Base-by-base conservation (phyloP, 2,888 invertebrate genomes). In the Reticulitermes lucifugus region DNA sequence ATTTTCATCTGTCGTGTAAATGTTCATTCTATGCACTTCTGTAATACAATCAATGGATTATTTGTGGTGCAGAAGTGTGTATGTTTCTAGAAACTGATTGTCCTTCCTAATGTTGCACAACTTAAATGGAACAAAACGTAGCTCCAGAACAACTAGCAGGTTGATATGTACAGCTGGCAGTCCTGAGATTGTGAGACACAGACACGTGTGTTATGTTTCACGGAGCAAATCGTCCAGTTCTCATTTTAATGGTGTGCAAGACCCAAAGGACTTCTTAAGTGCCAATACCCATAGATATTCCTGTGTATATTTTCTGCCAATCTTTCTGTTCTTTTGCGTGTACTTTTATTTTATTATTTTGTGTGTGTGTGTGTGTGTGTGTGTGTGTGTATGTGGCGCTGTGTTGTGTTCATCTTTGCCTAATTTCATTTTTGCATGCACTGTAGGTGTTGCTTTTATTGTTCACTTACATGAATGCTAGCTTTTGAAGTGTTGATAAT, bases 391-490 rank as follows among this genome's bases (percentile, higher is more conserved):
- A 35, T 60, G 29, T 59, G 35, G n/a, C 29, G 14, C 60, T 59
- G n/a, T 60, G 60, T 81, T 46, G 55, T 81, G 41, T 81, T 81
- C 41, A 60, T 35, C 22, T 35, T 59, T 65, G 35, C 59, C 25
- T 22, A 73, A 46, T 35, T 81, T 81, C 22, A 60, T 59, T 81
- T 81, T n/a, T 81, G 81, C 81, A 41, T 81, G 51, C 79, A 21
- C 10, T 79, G 51, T 60, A 41, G 29, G 10, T 81, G 65, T 59
- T 55, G 55, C 59, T 79, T 79, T 81, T 59, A 29, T 9, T 81
- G 81, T 60, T 59, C 22, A 43, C 29, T 81, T 60, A 59, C 60
- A 35, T 81, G 59, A 60, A 60, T 59, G 60, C 22, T 41, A 29
- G 29, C 35, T 29, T 81, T 81, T 81, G 29, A 22, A 59, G 22